phyloP scores from a whole-genome alignment of 2,888 invertebrate species.

The Rutpela maculata region DNA sequence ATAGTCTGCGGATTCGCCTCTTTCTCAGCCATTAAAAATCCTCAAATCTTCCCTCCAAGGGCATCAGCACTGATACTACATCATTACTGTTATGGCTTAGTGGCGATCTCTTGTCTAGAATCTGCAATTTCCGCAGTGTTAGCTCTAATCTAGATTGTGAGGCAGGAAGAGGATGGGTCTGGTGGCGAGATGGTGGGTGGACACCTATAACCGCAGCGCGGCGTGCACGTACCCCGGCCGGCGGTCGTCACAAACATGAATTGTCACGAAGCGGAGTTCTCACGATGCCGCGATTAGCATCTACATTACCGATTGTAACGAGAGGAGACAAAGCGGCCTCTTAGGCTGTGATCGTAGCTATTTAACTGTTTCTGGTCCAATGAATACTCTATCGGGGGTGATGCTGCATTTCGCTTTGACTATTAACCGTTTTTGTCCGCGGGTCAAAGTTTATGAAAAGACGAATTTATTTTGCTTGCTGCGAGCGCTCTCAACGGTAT shows the following conservation, averaged over 20 bases:
- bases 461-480: background rate
- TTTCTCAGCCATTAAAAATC: background rate
- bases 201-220: conserved; percentile 4
- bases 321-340: conserved; percentile 58
- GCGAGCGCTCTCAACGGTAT: background rate
- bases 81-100: background rate
- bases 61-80: background rate
- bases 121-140: conserved; percentile 1
- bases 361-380: conserved; percentile 60
- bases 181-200: conserved; percentile 22
- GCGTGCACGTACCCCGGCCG: conserved; percentile 57
- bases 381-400: conserved; percentile 58
- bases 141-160: conserved; percentile 9
- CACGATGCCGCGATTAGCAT: conserved; percentile 70
- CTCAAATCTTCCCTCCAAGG: conserved; percentile 1
- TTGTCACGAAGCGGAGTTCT: conserved; percentile 69
- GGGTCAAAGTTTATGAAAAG: background rate
- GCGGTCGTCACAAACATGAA: conserved; percentile 64
- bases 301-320: conserved; percentile 70
- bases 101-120: background rate
- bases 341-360: conserved; percentile 46
- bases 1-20: background rate
- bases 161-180: conserved; percentile 9
- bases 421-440: background rate
- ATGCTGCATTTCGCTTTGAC: conserved; percentile 54